Evolutionary conservation across 2,113 vertebrate genomes (phyloP), one percentile per base, ranked within the genome.

Genomic region (Forbesichthys papilliferus): DNA sequence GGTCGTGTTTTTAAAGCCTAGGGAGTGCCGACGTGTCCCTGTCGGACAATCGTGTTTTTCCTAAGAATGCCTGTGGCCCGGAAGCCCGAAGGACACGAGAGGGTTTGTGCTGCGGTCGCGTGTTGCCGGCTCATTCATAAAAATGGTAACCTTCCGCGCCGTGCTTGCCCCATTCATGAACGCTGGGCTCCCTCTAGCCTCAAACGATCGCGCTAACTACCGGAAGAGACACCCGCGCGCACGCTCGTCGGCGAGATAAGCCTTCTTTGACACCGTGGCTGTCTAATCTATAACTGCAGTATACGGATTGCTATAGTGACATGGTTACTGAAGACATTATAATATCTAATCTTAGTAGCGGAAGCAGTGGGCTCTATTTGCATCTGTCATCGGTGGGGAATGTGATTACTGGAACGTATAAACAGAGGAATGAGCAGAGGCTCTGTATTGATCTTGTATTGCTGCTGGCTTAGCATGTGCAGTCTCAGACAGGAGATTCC

Each of bases 121-220:
- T 95, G 94, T 94, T 85, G 88, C 80, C 77, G 81, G 61, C 60
- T 75, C 93, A 94, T 94, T 94, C 94, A 96, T 94, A 95, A 95
- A 94, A 91, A 86, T 91, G 76, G 86, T 89, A 87, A 91, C 89
- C 88, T 90, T 91, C 79, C 72, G 90, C 90, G 69, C 27, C 56
- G 20, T 33, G 20, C 56, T 82, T 72, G 66, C 81, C 89, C 90
- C 92, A 93, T 94, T 94, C 93, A 93, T 90, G 74, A 59, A 65
- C 75, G 68, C 68, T 61, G 70, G 3, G 36, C 64, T 68, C 20
- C 8, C 68, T 65, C 52, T 8, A 11, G 12, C 59, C 48, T 33
- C 3, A 14, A 34, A 54, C 4, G 54, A 64, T 5, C 46, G 10
- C 54, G 3, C 20, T 64, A 12, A 6, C 66, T 6, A 49, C 61